Conservation (phyloP, 1,140 invertebrate genomes). For the Sycobia sp. region DNA sequence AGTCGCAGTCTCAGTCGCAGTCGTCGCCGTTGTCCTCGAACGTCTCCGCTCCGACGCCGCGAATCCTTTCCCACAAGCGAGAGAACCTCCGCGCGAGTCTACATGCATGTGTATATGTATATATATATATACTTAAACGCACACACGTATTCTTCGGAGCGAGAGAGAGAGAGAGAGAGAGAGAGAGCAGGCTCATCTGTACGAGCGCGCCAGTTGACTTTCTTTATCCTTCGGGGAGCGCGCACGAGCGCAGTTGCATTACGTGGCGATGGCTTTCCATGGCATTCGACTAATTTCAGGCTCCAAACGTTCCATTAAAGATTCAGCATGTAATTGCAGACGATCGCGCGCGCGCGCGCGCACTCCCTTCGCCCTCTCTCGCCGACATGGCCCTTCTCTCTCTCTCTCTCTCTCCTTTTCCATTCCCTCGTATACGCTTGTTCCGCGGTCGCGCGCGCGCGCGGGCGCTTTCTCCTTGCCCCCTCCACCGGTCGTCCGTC, state of each 20-base stretch:
- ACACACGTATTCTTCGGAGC: not conserved
- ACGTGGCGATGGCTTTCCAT: constrained; percentile 57
- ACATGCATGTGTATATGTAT: too few relatives aligned
- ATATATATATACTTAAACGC: too few relatives aligned
- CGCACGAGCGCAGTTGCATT: constrained; percentile 35
- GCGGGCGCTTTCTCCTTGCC: too few relatives aligned
- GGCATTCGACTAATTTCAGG: constrained; percentile 60
- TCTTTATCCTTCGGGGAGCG: not conserved
- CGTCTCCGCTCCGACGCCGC: too few relatives aligned
- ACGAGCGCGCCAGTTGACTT: not conserved
- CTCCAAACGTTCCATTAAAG: constrained; percentile 62
- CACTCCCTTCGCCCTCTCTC: constrained; percentile 6
- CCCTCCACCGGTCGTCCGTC: too few relatives aligned
- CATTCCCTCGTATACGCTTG: too few relatives aligned
- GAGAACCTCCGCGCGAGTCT: too few relatives aligned
- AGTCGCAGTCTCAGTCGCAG: too few relatives aligned
- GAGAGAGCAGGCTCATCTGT: not conserved
- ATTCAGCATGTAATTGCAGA: constrained; percentile 63
- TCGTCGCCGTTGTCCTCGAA: too few relatives aligned
- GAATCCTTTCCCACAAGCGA: constrained; percentile 1
- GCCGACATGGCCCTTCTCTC: not conserved
- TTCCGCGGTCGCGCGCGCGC: too few relatives aligned
- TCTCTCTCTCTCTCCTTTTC: not conserved
- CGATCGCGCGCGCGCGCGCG: constrained; percentile 47
- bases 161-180: too few relatives aligned